Base-by-base conservation (phyloP, 2,113 vertebrate species). In the Trinectes maculatus region DNA sequence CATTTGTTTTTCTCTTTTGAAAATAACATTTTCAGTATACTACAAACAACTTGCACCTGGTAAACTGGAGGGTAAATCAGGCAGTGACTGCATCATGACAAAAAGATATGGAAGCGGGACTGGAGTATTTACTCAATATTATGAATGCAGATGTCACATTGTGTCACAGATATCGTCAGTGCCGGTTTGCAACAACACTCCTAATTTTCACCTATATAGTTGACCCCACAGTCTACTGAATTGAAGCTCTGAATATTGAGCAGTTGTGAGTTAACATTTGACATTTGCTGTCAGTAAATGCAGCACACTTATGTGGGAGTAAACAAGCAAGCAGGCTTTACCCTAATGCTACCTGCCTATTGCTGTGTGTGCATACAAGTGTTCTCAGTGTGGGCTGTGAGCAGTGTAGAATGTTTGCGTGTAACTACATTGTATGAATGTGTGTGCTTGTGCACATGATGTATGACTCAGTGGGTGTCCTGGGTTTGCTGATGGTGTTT, bases 401-500 rank as follows among this genome's bases (percentile, higher is more conserved):
- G 57, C 47, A 19, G 25, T 26, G 18, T 13, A 4, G n/a, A 25
- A 10, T 54, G 25, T 63, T 53, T 71, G 70, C 62, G 33, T 59
- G 49, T 59, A 29, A 52, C 19, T 46, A 25, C 39, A 28, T 19
- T 24, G 31, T 31, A 34, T 70, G 39, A 49, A 36, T 57, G 66
- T 48, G 26, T 37, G 18, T 63, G 66, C 18, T 3, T 73, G 25
- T 39, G 54, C 31, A 10, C 54, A 43, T 53, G 57, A 69, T 60
- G 55, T 48, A 24, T 69, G 80, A 76, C 84, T 84, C 71, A 58
- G 82, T 77, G 81, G 71, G 83, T 82, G 84, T 87, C 75, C 80
- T 56, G 63, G 51, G 69, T 62, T 77, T 84, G 77, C 84, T 84
- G 74, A 79, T 29, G 55, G 80, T 87, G 84, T 90, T 89, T 90